Evolutionary conservation across 2,888 invertebrate genomes (phyloP), one percentile per base, ranked within the genome.

Genomic region (Lypha dubia): DNA sequence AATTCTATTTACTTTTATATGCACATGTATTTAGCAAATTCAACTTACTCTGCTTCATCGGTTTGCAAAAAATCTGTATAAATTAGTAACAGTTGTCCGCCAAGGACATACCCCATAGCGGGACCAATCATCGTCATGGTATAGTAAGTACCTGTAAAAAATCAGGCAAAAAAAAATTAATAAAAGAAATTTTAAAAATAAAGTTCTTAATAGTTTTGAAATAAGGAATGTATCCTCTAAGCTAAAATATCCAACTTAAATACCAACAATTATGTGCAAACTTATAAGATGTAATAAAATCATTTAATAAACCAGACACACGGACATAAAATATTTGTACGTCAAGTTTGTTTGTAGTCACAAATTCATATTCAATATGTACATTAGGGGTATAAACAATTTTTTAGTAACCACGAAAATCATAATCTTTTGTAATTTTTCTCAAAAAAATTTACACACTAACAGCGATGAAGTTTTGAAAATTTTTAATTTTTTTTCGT

Each of bases 121-220:
- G 97, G 96, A 5, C 97, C 97, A 87, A 97, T 94, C 68, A 96
- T 95, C 22, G 96, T 96, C 94, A 96, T 96, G 15, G 96, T 95
- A 91, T 96, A 97, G 92, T 96, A 97, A 56, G 96, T 94, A 79
- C 96, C 96, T 95, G 92, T 11, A 71, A 60, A 22, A 53, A 49
- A 41, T 20, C n/a, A n/a, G n/a, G n/a, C n/a, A n/a, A n/a, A n/a
- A n/a, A n/a, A n/a, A n/a, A n/a, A n/a, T n/a, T n/a, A 28, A 38
- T 11, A 81, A 75, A 17, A 68, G 32, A 58, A 71, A 65, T 70
- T 22, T 22, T 20, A 20, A 3, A 13, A 11, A 22, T 51, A 13
- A 11, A 20, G 11, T 6, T 22, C 22, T 13, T 22, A 49, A 49
- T 20, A 20, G 20, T 49, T 49, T 1, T 49, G 9, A 7, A 1